Evolutionary conservation across 2,888 invertebrate genomes (phyloP), one percentile per base, ranked within the genome.

Genomic region (Drosophila pullipes): DNA sequence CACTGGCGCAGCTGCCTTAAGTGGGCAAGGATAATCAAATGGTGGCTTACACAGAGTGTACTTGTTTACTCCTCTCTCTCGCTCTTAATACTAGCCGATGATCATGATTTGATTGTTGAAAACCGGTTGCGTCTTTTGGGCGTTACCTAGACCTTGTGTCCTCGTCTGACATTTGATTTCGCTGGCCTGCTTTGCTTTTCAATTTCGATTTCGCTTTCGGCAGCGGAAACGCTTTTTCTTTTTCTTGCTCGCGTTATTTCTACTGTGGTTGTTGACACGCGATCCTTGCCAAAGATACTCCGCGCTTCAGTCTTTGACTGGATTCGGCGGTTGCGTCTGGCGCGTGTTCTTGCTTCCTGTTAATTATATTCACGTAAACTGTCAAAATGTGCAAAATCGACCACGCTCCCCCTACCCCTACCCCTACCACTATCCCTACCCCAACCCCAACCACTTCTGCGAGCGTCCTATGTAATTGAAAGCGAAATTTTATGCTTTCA

Each of bases 311-410:
- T 35, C 58, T 50, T 57, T 35, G 63, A 57, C 52, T 69, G 73
- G 70, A 64, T 71, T 79, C 71, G 69, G 81, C 69, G 65, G 78
- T 66, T 64, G 62, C 70, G 78, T 76, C 81, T 92, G 93, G 90
- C 93, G 93, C 93, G 93, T 93, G 93, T 92, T 91, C 89, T 91
- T 81, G 93, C 90, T 93, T 93, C 93, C 93, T 91, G 92, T 93
- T 93, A 92, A 92, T 93, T 93, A 92, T 93, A 82, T 83, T 89
- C 82, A 68, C 76, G 69, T 76, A 78, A 76, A 76, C 76, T 79
- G 76, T 79, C 87, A 72, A 82, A 72, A 64, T 85, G 86, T 79
- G 82, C 83, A 83, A 89, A 81, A 68, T 70, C 76, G 60, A 79
- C 57, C 78, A 54, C 37, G 54, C 22, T 30, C 18, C 47, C 16